phyloP scores from a whole-genome alignment of 2,797 vertebrate genomes.

The Onychomys leucogaster region DNA sequence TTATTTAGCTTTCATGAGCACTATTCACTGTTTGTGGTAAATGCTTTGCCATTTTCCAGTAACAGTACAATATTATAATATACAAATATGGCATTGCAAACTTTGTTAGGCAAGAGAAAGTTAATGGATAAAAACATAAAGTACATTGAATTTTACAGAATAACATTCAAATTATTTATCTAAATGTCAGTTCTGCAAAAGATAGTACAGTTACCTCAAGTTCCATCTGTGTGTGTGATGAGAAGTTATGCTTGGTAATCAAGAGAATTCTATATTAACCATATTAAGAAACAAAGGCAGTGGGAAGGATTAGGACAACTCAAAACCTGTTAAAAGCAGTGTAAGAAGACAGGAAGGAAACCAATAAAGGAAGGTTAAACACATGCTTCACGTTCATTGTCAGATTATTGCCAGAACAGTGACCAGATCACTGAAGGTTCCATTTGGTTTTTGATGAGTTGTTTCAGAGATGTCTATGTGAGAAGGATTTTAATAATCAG shows the following conservation, averaged over 20 bases:
- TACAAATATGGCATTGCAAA: neutral
- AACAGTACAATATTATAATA: neutral
- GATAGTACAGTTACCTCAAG: neutral
- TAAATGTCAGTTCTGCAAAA: neutral
- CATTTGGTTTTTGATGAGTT: neutral
- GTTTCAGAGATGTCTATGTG: neutral
- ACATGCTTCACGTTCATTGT: neutral
- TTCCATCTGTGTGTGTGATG: neutral
- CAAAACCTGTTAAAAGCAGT: neutral
- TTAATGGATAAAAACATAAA: neutral
- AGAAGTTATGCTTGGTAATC: neutral
- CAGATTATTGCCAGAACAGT: neutral
- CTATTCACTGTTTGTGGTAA: neutral
- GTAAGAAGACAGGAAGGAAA: neutral
- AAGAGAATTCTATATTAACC: neutral
- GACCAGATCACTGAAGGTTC: fast-evolving
- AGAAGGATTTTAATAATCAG: neutral
- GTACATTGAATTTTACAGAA: neutral
- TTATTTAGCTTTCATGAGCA: conserved; percentile 9
- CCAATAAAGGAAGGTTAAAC: neutral
- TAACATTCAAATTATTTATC: conserved; percentile 11
- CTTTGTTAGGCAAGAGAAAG: neutral
- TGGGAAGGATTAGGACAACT: neutral
- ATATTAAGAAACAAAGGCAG: neutral
- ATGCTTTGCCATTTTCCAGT: neutral